A percentile compares a stretch with the other conserved stretches of the same genome.
phyloP scores from a whole-genome alignment of 2,888 invertebrate species.

The Cheilosia pagana region DNA sequence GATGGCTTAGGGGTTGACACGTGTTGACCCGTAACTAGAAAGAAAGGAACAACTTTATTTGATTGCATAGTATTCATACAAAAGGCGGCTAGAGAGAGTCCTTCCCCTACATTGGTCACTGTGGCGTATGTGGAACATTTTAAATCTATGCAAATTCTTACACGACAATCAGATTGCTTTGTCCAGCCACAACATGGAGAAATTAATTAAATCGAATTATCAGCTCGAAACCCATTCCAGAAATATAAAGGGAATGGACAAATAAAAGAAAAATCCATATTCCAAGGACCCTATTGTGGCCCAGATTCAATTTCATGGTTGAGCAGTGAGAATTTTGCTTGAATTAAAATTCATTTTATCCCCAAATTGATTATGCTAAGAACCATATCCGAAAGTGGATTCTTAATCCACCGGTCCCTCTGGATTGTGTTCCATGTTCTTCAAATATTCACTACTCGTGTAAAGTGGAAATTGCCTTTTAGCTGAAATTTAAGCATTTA shows the following conservation, averaged over 20 bases:
- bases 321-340: conserved; percentile 41
- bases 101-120: too few species aligned
- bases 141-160: too few species aligned
- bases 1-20: too few species aligned
- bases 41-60: too few species aligned
- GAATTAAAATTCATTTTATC: conserved; percentile 55
- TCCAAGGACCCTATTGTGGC: conserved; percentile 18
- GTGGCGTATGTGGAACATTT: too few species aligned
- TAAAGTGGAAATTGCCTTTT: conserved; percentile 2
- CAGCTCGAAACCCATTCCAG: conserved; percentile 2
- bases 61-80: too few species aligned
- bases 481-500: neutral
- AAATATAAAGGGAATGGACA: neutral
- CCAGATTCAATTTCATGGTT: conserved; percentile 62
- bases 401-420: conserved; percentile 10
- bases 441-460: too few species aligned
- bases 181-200: neutral
- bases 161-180: neutral
- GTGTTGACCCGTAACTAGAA: too few species aligned
- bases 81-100: too few species aligned
- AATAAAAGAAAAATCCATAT: conserved; percentile 25
- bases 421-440: neutral
- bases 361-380: conserved; percentile 40
- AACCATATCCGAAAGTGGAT: conserved; percentile 12
- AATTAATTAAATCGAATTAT: conserved; percentile 39